phyloP scores from a whole-genome alignment of 2,888 invertebrate species.

The Sphinx pinastri region DNA sequence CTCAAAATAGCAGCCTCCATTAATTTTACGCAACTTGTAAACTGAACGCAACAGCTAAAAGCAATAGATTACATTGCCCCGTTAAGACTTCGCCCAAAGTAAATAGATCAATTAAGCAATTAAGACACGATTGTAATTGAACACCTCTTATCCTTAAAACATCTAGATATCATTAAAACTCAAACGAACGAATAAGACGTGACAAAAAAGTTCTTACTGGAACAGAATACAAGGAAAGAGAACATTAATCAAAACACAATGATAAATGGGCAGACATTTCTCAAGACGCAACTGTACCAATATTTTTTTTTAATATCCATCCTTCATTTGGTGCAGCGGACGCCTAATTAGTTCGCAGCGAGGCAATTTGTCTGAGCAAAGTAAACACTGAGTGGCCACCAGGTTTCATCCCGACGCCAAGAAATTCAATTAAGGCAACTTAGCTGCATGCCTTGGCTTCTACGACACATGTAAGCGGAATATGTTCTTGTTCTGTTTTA shows the following conservation, averaged over 20 bases:
- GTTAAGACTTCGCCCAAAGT: not conserved
- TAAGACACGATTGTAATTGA: not conserved
- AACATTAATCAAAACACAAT: slow-evolving; percentile 24
- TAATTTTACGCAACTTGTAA: not conserved
- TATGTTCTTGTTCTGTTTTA: slow-evolving; percentile 3
- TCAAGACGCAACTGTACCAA: slow-evolving; percentile 31
- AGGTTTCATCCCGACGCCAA: slow-evolving; percentile 51
- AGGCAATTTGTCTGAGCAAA: slow-evolving; percentile 51
- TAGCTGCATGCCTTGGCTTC: slow-evolving; percentile 52
- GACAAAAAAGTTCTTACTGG: slow-evolving; percentile 19
- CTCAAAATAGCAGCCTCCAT: too few species aligned
- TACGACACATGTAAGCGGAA: slow-evolving; percentile 23
- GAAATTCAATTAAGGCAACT: slow-evolving; percentile 71
- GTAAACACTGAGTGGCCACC: slow-evolving; percentile 57
- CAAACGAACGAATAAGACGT: slow-evolving; percentile 8
- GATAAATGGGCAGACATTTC: slow-evolving; percentile 30
- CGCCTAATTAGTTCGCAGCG: slow-evolving; percentile 44
- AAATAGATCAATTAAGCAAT: not conserved
- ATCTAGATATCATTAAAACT: slow-evolving; percentile 11
- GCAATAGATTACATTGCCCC: not conserved
- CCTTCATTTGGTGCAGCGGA: slow-evolving; percentile 33
- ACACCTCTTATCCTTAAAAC: slow-evolving; percentile 14
- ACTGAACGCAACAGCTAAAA: not conserved
- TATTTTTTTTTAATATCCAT: slow-evolving; percentile 32
- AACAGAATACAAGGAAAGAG: slow-evolving; percentile 9